A percentile compares a stretch with the other conserved stretches of the same genome.
Evolutionary conservation across 2,113 vertebrate species (phyloP).

Genomic region (Pan troglodytes): NHGRI_mPanTro3-v2.1_pri NC_086015.1:59682001-59682500

Average conservation of each 20-base stretch:
- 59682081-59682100: background rate
- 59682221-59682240: background rate
- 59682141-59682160: background rate
- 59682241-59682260: background rate
- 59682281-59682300: constrained; percentile 34
- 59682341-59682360: background rate
- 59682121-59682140: background rate
- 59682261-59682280: background rate
- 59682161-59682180: background rate
- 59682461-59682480: background rate
- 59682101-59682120: background rate
- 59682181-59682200: background rate
- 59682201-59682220: background rate
- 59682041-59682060: background rate
- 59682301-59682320: background rate
- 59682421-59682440: background rate
- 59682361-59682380: rapidly evolving
- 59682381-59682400: background rate
- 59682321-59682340: background rate
- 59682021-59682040: background rate
- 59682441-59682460: rapidly evolving
- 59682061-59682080: background rate
- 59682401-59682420: background rate
- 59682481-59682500: background rate
- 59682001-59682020: background rate